Percentiles rank a stretch among this genome's conserved stretches.
phyloP scores from a whole-genome alignment of 2,888 invertebrate species.

The Drosophila birchii region DNA sequence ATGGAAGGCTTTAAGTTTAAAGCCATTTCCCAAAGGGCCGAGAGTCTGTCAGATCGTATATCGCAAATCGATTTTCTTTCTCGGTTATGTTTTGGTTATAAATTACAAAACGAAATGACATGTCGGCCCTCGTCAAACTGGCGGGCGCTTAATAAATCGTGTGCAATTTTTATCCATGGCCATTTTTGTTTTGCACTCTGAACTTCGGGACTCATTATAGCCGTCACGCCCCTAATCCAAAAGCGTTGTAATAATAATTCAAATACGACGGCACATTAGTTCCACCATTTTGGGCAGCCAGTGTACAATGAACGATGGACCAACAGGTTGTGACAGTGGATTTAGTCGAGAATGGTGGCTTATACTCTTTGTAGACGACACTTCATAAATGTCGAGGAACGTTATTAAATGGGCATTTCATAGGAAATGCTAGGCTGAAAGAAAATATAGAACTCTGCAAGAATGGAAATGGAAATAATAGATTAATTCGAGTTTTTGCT shows the following conservation, averaged over 20 bases:
- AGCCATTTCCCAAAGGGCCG: conserved; percentile 10
- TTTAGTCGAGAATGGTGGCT: conserved; percentile 24
- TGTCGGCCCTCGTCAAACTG: conserved; percentile 56
- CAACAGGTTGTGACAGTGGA: conserved; percentile 68
- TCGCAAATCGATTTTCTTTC: conserved; percentile 52
- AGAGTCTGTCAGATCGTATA: conserved; percentile 29
- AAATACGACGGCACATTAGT: conserved; percentile 73
- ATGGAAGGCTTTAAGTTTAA: conserved; percentile 42
- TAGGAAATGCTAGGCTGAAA: conserved; percentile 22
- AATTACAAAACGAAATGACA: conserved; percentile 58
- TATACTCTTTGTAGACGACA: conserved; percentile 53
- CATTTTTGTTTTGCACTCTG: conserved; percentile 41
- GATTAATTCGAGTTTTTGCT: not conserved
- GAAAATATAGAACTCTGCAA: not conserved
- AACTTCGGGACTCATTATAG: conserved; percentile 21
- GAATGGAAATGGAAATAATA: not conserved
- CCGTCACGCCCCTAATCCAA: conserved; percentile 27
- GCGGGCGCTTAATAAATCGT: conserved; percentile 50
- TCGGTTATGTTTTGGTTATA: conserved; percentile 49
- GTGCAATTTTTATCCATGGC: conserved; percentile 55
- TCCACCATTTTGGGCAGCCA: conserved; percentile 66
- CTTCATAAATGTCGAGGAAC: conserved; percentile 55
- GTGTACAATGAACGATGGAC: conserved; percentile 63
- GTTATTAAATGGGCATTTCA: conserved; percentile 56
- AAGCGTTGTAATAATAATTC: conserved; percentile 67